Percentiles rank a stretch among this genome's conserved stretches.
phyloP scores from a whole-genome alignment of 2,888 invertebrate species.

The Synanthedon andrenaeformis region DNA sequence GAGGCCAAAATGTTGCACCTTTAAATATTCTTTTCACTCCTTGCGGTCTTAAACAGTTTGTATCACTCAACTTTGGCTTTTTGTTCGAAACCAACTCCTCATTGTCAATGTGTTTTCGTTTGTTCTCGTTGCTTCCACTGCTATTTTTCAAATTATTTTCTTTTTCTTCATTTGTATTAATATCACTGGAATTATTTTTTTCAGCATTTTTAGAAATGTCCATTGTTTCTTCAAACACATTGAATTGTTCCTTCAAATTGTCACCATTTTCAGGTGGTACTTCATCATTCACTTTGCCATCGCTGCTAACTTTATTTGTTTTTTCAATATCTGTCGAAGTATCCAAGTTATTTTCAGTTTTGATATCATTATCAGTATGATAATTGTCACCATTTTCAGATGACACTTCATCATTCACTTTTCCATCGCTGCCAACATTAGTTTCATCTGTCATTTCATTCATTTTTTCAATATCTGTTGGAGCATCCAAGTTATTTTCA shows the following conservation, averaged over 20 bases:
- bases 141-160: not conserved
- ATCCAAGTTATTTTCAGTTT: not conserved
- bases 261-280: too few species aligned
- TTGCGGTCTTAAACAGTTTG: conserved; percentile 38
- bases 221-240: not conserved
- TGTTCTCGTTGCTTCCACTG: conserved; percentile 18
- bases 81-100: conserved; percentile 21
- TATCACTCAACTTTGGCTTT: conserved; percentile 33
- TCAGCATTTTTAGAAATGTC: not conserved
- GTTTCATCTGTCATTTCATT: conserved; percentile 1
- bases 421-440: conserved; percentile 2
- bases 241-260: not conserved
- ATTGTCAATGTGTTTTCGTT: conserved; percentile 39
- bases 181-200: not conserved
- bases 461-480: not conserved
- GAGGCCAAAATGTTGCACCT: conserved; percentile 82
- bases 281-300: not conserved
- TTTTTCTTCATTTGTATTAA: not conserved
- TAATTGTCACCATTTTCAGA: too few species aligned
- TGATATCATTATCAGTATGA: conserved; percentile 1
- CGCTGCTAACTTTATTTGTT: conserved; percentile 1
- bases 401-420: not conserved
- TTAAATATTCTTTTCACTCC: conserved; percentile 30
- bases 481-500: not conserved
- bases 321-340: not conserved